A percentile compares a stretch with the other conserved stretches of the same genome.
These are phyloP conservation scores for Distichodus sexfasciatus DNA, from an alignment of 2,797 vertebrate species.

Conservation along the genomic window DNA sequence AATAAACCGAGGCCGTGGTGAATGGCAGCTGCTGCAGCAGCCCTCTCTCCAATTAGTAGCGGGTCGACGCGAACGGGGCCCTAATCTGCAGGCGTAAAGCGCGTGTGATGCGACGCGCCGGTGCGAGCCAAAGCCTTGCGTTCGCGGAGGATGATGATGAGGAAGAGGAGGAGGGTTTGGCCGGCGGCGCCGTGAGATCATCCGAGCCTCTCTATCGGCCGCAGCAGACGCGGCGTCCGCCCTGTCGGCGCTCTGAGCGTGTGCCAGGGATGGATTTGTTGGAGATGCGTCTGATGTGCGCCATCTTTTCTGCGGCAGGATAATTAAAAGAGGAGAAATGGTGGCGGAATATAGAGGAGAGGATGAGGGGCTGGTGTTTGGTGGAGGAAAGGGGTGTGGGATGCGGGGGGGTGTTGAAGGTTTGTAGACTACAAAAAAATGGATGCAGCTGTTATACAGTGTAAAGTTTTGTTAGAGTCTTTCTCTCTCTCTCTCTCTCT, in stretches of 20 bases:
- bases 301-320: slow-evolving; percentile 72
- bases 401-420: too few species aligned
- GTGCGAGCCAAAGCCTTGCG: slow-evolving; percentile 63
- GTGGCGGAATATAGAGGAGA: slow-evolving; percentile 73
- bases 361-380: slow-evolving; percentile 42
- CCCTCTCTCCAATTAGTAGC: slow-evolving; percentile 40
- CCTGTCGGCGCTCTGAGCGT: slow-evolving; percentile 69
- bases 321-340: slow-evolving; percentile 83
- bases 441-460: slow-evolving; percentile 75
- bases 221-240: slow-evolving; percentile 68
- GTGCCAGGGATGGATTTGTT: slow-evolving; percentile 80
- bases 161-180: slow-evolving; percentile 64
- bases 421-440: slow-evolving; percentile 71
- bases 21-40: slow-evolving; percentile 32
- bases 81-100: slow-evolving; percentile 77
- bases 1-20: slow-evolving; percentile 29
- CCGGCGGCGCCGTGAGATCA: slow-evolving; percentile 72
- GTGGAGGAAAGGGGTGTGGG: slow-evolving; percentile 33
- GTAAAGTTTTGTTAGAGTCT: slow-evolving; percentile 64
- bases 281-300: slow-evolving; percentile 77
- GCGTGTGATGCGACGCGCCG: slow-evolving; percentile 60
- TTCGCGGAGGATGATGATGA: slow-evolving; percentile 12
- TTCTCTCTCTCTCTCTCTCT: slow-evolving; percentile 35
- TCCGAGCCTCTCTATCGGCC: slow-evolving; percentile 75
- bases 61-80: slow-evolving; percentile 32